A percentile compares a stretch with the other conserved stretches of the same genome.
phyloP scores from a whole-genome alignment of 1,140 invertebrate genomes.

The Temnothorax curvispinosus region DNA sequence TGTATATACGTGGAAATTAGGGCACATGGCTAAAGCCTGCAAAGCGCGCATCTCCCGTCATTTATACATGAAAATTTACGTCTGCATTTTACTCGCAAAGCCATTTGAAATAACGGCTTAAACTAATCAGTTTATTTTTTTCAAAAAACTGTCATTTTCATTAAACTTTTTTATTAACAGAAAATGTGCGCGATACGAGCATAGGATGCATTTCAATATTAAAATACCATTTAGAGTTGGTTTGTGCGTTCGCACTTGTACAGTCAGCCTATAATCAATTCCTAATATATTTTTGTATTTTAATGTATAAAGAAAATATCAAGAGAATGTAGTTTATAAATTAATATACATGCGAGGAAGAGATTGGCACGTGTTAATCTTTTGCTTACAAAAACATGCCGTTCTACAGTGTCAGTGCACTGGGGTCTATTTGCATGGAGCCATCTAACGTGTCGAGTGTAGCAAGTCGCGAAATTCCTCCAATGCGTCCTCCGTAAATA shows the following conservation, averaged over 20 bases:
- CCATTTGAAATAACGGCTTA: slow-evolving; percentile 42
- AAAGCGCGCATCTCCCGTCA: slow-evolving; percentile 41
- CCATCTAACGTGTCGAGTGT: slow-evolving; percentile 25
- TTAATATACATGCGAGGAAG: slow-evolving; percentile 19
- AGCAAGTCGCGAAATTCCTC: slow-evolving; percentile 60
- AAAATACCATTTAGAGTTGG: background rate
- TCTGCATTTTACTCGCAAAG: slow-evolving; percentile 27
- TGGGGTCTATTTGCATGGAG: slow-evolving; percentile 9
- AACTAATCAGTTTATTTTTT: slow-evolving; percentile 20
- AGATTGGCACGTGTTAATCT: slow-evolving; percentile 30
- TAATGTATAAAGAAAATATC: background rate
- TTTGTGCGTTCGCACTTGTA: background rate
- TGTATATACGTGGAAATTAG: slow-evolving; percentile 51
- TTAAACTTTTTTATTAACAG: slow-evolving; percentile 34
- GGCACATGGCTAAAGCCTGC: slow-evolving; percentile 35
- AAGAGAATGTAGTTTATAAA: background rate
- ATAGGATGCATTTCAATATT: background rate
- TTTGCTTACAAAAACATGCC: background rate
- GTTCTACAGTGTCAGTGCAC: background rate
- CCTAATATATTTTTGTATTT: background rate
- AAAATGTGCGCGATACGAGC: background rate
- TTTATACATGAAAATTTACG: slow-evolving; percentile 46
- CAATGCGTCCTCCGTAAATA: slow-evolving; percentile 67
- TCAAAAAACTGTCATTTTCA: background rate
- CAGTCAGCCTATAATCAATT: background rate